A percentile compares a stretch with the other conserved stretches of the same genome.
phyloP scores from a whole-genome alignment of 1,140 invertebrate genomes.

The Papilio glaucus region DNA sequence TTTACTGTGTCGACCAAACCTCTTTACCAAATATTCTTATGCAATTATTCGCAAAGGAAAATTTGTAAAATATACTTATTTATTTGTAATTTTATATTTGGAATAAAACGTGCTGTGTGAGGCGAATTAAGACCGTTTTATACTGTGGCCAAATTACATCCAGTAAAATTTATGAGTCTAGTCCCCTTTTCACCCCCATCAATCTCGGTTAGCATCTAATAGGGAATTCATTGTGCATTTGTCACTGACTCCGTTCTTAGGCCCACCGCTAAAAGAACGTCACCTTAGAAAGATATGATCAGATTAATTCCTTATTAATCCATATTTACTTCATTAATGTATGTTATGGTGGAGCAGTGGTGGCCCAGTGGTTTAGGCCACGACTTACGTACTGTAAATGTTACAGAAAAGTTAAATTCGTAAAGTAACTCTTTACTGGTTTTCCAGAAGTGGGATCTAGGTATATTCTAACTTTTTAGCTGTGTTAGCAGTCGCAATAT shows the following conservation, averaged over 20 bases:
- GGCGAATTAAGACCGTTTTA: slow-evolving; percentile 2
- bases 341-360: too few relatives aligned
- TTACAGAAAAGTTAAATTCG: neutral
- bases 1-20: too few relatives aligned
- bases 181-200: slow-evolving; percentile 39
- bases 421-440: neutral
- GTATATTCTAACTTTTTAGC: neutral
- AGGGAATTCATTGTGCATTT: slow-evolving; percentile 38
- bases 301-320: too few relatives aligned
- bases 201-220: slow-evolving; percentile 46
- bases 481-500: neutral
- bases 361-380: too few relatives aligned
- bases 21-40: too few relatives aligned
- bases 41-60: too few relatives aligned
- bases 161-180: slow-evolving; percentile 48
- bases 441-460: neutral
- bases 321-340: too few relatives aligned
- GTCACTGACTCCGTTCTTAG: slow-evolving; percentile 2
- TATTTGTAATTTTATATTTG: too few relatives aligned
- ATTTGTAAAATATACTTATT: too few relatives aligned
- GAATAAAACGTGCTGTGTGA: too few relatives aligned
- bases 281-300: too few relatives aligned
- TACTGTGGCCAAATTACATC: slow-evolving; percentile 2
- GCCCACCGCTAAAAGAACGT: neutral
- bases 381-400: too few relatives aligned